Base-by-base conservation (phyloP, 92 coral and sea anemone genomes). In the Galaxea fascicularis region DNA sequence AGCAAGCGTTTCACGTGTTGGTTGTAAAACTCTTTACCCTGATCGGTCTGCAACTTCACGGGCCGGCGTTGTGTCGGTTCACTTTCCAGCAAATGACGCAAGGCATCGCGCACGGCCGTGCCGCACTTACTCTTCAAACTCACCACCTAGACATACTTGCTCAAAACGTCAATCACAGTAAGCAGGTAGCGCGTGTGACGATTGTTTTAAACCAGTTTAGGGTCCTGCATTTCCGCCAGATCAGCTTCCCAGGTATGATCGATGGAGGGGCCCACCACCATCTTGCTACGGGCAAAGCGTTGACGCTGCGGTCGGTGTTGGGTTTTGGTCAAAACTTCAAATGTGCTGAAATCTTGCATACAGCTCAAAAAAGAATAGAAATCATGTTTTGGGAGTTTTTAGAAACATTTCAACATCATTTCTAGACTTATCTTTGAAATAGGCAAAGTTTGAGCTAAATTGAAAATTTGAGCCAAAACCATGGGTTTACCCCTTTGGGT, bases 191-290 rank as follows among this genome's bases (percentile, higher is more conserved):
- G 30, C 51, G 65, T 28, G 27, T 16, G 54, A 49, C 82, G 82
- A 20, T 75, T 27, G 63, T 57, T 57, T 57, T 57, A 21, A 57
- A 57, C 21, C n/a, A 57, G 63, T 57, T 57, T 57, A 8, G 63
- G n/a, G 0, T 57, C 63, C 52, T 76, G 51, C 85, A 86, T 86
- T 29, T 86, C 85, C 54, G 45, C 86, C 51, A 79, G 44, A 28
- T 87, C 81, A 21, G 84, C 63, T 46, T 87, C 86, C 90, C 90
- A 87, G 74, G 74, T 69, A 41, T 69, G 52, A 69, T 69, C 74
- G 25, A 69, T 28, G 51, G 51, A 35, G 0, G 74, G 78, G 26
- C 65, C 70, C 12, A 69, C 74, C 52, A 69, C 53, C 41, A 52
- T 31, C 74, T 69, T 69, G 74, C 74, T 69, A n/a, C 74, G 74